Evolutionary conservation across 2,797 vertebrate species (phyloP).

Genomic region (Lepus townsendii): DNA sequence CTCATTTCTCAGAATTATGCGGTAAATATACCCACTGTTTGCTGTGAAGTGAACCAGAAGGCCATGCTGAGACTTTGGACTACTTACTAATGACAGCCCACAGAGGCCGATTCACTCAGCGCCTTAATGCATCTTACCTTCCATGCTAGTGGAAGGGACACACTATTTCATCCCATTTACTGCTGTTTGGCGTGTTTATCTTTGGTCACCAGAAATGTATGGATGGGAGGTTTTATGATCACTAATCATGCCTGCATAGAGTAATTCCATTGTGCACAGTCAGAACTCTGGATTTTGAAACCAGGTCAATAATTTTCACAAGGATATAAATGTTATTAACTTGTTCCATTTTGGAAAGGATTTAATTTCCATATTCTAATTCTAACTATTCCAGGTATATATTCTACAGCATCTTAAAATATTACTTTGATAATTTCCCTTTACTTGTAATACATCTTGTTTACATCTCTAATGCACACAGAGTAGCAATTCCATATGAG

Average conservation of each 20-base stretch:
- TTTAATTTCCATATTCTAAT: constrained; percentile 65
- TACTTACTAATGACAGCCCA: background rate
- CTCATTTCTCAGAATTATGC: constrained; percentile 55
- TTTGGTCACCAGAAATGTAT: constrained; percentile 54
- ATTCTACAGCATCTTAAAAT: constrained; percentile 42
- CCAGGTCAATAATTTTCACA: constrained; percentile 43
- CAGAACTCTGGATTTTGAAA: constrained; percentile 65
- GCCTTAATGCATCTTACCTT: background rate
- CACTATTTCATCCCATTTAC: constrained; percentile 35
- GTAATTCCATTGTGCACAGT: constrained; percentile 42
- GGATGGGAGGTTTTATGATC: background rate
- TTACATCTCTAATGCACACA: background rate
- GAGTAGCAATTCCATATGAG: background rate
- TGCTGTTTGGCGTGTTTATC: constrained; percentile 57
- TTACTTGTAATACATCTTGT: background rate
- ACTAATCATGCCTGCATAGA: background rate
- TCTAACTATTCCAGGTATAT: constrained; percentile 34
- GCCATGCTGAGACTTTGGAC: background rate
- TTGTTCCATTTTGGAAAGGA: constrained; percentile 57
- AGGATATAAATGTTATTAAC: constrained; percentile 42
- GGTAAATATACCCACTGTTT: constrained; percentile 46
- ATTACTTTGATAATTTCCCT: constrained; percentile 50
- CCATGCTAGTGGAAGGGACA: background rate
- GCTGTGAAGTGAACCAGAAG: constrained; percentile 56
- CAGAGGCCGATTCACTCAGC: background rate